Evolutionary conservation across 2,888 invertebrate species (phyloP).

Genomic region (Mechanitis mazaeus): DNA sequence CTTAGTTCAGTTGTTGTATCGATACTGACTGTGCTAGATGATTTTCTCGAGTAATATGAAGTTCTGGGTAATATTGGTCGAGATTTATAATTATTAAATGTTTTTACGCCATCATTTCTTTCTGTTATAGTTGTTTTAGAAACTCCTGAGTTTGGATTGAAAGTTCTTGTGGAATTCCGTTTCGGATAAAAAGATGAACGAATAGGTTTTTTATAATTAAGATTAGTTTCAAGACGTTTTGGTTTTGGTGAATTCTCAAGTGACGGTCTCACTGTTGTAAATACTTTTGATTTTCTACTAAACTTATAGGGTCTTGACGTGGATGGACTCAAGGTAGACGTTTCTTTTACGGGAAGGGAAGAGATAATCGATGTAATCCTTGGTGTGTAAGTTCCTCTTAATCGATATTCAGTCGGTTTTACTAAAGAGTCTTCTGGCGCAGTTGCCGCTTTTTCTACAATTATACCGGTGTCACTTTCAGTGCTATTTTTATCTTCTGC

Average conservation of each 20-base stretch:
- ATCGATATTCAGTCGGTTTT: constrained; percentile 45
- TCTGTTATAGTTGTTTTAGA: constrained; percentile 32
- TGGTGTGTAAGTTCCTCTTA: constrained; percentile 49
- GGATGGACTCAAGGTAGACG: constrained; percentile 29
- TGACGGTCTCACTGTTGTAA: constrained; percentile 45
- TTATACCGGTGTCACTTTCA: constrained; percentile 34
- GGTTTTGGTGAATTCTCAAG: constrained; percentile 38
- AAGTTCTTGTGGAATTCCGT: constrained; percentile 41
- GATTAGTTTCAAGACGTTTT: constrained; percentile 42
- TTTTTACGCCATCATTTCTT: constrained; percentile 27
- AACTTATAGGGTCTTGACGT: constrained; percentile 54
- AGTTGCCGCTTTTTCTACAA: constrained; percentile 31
- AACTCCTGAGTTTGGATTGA: constrained; percentile 38
- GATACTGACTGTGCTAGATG: constrained; percentile 41
- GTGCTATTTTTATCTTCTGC: constrained; percentile 35
- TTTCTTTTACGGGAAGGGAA: constrained; percentile 37
- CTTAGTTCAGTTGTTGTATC: constrained; percentile 35
- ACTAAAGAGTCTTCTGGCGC: constrained; percentile 38
- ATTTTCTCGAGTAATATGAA: constrained; percentile 56
- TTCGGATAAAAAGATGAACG: constrained; percentile 53
- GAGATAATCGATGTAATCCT: constrained; percentile 49
- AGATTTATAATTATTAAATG: constrained; percentile 33
- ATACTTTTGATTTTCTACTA: constrained; percentile 57
- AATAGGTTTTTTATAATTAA: constrained; percentile 45
- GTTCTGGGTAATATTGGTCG: constrained; percentile 53